phyloP scores from a whole-genome alignment of 2,113 vertebrate genomes.

The Pheucticus melanocephalus region DNA sequence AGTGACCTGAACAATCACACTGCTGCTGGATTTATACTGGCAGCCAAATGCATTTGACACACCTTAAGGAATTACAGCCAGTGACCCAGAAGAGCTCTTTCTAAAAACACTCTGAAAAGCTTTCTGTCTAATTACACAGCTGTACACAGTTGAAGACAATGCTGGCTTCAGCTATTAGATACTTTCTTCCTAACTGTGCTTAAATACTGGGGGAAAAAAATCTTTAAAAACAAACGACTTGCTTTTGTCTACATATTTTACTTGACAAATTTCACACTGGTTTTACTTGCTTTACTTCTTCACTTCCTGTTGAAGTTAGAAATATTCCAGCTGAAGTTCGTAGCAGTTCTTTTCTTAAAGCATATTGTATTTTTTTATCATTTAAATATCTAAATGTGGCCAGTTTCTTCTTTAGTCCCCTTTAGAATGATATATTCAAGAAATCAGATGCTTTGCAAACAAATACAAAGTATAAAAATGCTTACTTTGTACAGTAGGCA shows the following conservation, averaged over 20 bases:
- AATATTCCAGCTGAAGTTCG: not conserved
- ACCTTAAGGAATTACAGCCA: not conserved
- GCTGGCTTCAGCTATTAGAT: not conserved
- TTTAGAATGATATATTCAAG: not conserved
- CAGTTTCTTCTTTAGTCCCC: not conserved
- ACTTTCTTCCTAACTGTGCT: not conserved
- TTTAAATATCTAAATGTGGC: not conserved
- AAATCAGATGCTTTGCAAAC: not conserved
- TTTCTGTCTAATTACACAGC: not conserved
- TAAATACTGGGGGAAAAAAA: not conserved
- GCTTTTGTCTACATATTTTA: not conserved
- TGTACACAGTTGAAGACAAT: not conserved
- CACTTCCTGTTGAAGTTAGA: not conserved
- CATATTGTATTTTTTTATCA: not conserved
- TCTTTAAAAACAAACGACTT: not conserved
- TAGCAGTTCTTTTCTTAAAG: not conserved
- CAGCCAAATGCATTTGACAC: not conserved
- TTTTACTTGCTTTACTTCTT: not conserved
- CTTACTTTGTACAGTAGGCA: not conserved
- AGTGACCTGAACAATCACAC: not conserved
- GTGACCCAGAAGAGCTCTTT: not conserved
- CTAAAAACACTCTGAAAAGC: not conserved
- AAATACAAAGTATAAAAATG: not conserved
- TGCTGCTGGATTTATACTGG: not conserved
- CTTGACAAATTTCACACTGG: not conserved